A percentile compares a stretch with the other conserved stretches of the same genome.
Evolutionary conservation across 1,140 invertebrate species (phyloP).

Genomic region (Nymphalis io): DNA sequence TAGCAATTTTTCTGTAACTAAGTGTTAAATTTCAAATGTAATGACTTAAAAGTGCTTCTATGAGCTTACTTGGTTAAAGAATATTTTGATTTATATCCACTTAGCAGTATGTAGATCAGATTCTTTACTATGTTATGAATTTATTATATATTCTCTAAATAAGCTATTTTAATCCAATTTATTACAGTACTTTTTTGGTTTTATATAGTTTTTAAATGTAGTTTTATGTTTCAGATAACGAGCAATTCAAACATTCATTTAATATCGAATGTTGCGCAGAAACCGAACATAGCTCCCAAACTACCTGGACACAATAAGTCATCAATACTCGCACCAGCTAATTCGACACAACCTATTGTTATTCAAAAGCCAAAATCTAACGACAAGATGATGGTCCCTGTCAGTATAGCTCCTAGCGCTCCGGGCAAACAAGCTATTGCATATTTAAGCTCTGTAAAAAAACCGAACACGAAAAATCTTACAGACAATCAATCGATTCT

Average conservation of each 20-base stretch:
- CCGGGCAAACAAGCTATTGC: conserved; percentile 70
- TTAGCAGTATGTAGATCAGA: too few relatives aligned
- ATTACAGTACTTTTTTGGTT: background rate
- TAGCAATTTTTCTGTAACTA: too few relatives aligned
- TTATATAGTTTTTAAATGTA: conserved; percentile 12
- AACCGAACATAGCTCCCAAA: conserved; percentile 73
- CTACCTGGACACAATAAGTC: conserved; percentile 58
- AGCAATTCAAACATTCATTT: conserved; percentile 72
- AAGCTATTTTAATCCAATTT: background rate
- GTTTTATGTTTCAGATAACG: conserved; percentile 67
- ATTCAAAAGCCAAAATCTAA: conserved; percentile 77
- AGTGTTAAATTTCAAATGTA: too few relatives aligned
- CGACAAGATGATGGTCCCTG: conserved; percentile 74
- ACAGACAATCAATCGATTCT: conserved; percentile 75
- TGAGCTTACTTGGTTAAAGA: too few relatives aligned
- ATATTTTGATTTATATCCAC: too few relatives aligned
- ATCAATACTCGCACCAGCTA: conserved; percentile 68
- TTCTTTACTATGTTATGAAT: too few relatives aligned
- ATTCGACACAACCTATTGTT: conserved; percentile 71
- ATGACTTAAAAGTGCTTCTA: too few relatives aligned
- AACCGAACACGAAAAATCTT: conserved; percentile 58
- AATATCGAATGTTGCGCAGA: conserved; percentile 69
- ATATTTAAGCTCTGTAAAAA: conserved; percentile 72
- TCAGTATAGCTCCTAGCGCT: conserved; percentile 65
- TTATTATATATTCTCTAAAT: background rate